Base-by-base conservation (phyloP, 2,113 vertebrate species). In the Bujurquina vittata region DNA sequence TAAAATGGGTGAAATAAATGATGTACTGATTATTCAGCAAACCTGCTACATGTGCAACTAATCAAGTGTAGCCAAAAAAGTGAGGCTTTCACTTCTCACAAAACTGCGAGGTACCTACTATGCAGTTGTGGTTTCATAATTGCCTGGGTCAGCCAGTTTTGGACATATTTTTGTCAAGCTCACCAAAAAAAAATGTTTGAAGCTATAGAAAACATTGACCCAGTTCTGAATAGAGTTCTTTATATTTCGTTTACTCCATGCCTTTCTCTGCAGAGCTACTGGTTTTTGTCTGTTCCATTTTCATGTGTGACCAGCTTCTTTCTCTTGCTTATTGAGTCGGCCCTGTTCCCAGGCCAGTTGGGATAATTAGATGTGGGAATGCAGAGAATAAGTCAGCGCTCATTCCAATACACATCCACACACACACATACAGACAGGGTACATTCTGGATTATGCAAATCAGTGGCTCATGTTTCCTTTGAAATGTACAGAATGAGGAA, bases 361-460 rank as follows among this genome's bases (percentile, higher is more conserved):
- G 85, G 76, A 93, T 94, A 93, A 94, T 93, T 93, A 92, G 92
- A 92, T 94, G 93, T 92, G 87, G 88, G 91, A 93, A 92, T 82
- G 86, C 72, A 87, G 77, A 90, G 91, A 92, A 92, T 88, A 91
- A 92, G 84, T 89, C 87, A 84, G 74, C 65, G 80, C 88, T 84
- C 84, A 75, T 88, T 88, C 85, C 77, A 87, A 77, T 67, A 69
- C 81, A 88, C 75, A 77, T 3, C 58, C 55, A 59, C 78, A 72
- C 74, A 35, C 52, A 67, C 52, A 22, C 43, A 56, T 37, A 35
- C 29, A 80, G 15, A 31, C n/a, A 7, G 77, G 55, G 55, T 72
- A 81, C 85, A 77, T 84, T 90, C 83, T 84, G 88, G 92, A 94
- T 95, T 94, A 95, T 95, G 93, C 88, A 94, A 94, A 95, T 92